Percentiles rank a stretch among this genome's conserved stretches.
Conservation (phyloP, 2,888 invertebrate species). For the Trachelus stipa region DNA sequence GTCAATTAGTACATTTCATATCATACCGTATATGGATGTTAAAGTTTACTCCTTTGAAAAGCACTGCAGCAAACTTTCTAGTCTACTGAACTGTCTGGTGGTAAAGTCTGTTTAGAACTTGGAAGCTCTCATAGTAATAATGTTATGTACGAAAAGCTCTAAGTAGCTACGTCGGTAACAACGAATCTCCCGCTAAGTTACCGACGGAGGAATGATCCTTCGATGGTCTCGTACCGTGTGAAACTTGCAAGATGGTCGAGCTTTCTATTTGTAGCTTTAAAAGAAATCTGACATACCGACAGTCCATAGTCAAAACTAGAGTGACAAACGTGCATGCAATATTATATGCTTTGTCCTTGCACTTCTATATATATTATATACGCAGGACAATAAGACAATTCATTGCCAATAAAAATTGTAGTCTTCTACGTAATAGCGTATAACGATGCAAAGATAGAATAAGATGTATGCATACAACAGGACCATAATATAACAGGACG, state of each 20-base stretch:
- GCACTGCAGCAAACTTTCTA: neutral
- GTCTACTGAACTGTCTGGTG: neutral
- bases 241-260: neutral
- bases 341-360: neutral
- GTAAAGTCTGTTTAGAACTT: neutral
- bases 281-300: neutral
- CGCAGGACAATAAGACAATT: too few species aligned
- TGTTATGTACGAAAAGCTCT: neutral
- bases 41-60: neutral
- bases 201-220: neutral
- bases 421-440: too few species aligned
- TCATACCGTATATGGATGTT: neutral
- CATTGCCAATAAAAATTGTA: too few species aligned
- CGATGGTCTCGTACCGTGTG: neutral
- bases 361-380: neutral
- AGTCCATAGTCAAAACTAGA: neutral
- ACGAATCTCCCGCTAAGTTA: neutral
- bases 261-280: neutral
- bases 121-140: neutral
- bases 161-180: neutral
- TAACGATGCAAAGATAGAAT: too few species aligned
- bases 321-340: neutral
- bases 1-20: neutral
- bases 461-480: too few species aligned
- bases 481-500: too few species aligned